A percentile compares a stretch with the other conserved stretches of the same genome.
These are phyloP conservation scores for Leucophenga varia DNA, from an alignment of 1,140 invertebrate species.

Conservation along the genomic window DNA sequence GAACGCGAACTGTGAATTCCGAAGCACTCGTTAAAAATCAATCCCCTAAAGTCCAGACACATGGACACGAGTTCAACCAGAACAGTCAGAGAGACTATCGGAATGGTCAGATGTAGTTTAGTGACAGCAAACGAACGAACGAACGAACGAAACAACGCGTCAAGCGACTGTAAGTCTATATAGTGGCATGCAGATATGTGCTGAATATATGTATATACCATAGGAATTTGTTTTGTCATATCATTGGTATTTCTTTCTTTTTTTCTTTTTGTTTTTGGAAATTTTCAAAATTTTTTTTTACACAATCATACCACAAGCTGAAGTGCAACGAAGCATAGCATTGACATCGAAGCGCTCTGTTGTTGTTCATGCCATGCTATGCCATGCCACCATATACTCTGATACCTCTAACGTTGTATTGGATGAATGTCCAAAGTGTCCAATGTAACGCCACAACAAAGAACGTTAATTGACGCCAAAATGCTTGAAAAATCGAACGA, in stretches of 20 bases:
- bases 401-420: no score
- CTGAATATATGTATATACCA: constrained; percentile 42
- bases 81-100: constrained; percentile 1
- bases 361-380: constrained; percentile 24
- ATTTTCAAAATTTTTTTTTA: no score
- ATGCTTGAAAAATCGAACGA: constrained; percentile 35
- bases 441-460: constrained; percentile 55
- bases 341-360: constrained; percentile 18
- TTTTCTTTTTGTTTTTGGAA: constrained; percentile 6
- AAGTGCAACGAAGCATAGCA: constrained; percentile 41
- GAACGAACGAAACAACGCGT: no score
- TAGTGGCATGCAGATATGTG: constrained; percentile 22
- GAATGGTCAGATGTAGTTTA: constrained; percentile 11
- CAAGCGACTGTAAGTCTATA: constrained; percentile 46
- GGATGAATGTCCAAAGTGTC: constrained; percentile 39
- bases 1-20: constrained; percentile 4
- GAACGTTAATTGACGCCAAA: constrained; percentile 53
- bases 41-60: constrained; percentile 31
- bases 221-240: constrained; percentile 46
- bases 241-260: constrained; percentile 15
- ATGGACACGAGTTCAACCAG: constrained; percentile 6
- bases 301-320: constrained; percentile 20
- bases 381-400: constrained; percentile 25
- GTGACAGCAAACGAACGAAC: no score
- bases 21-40: constrained; percentile 49